Evolutionary conservation across 2,888 invertebrate species (phyloP), one percentile per base, ranked within the genome.

Genomic region (Frankliniella intonsa): DNA sequence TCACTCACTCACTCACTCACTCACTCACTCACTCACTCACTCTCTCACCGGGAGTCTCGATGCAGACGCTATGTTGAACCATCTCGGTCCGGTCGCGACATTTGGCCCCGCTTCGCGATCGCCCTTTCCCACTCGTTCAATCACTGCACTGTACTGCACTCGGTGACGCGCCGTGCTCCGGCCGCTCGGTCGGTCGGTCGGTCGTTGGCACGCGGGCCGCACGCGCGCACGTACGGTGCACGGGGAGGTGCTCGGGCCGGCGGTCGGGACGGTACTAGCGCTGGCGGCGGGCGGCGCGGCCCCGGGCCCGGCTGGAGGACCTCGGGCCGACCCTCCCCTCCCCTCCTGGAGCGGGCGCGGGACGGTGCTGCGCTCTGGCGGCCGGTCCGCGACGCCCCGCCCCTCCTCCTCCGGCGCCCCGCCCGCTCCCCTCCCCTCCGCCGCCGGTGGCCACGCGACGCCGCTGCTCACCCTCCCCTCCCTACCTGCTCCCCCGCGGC

Each of bases 401-500:
- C 62, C 62, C 55, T 17, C 62, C 87, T 87, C 85, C 85, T 86
- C 86, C 81, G 81, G 81, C 83, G 81, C 81, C 22, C 25, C 69
- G 55, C 14, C 69, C 7, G 22, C 69, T 25, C 50, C 83, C 83
- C 8, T 84, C 84, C 93, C 93, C 82, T 93, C 93, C 87, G 93
- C 93, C 81, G 93, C 92, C 86, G 92, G 62, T 62, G 62, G 81
- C 81, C 81, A 83, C 83, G 80, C 82, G 80, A 81, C 82, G 80
- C 82, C 51, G 80, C 17, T 50, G 17, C 81, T 84, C 81, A 51
- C 83, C 85, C 83, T 85, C 84, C 82, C 85, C 85, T 83, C 84
- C 82, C 93, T 92, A 86, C 93, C 93, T 81, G 93, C 92, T 86
- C 89, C 86, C 91, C 91, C 87, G 92, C 92, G 86, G 91, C 91